These are phyloP conservation scores for Lepidochitona cinerea DNA, from an alignment of 2,888 invertebrate genomes.

Conservation along the genomic window DNA sequence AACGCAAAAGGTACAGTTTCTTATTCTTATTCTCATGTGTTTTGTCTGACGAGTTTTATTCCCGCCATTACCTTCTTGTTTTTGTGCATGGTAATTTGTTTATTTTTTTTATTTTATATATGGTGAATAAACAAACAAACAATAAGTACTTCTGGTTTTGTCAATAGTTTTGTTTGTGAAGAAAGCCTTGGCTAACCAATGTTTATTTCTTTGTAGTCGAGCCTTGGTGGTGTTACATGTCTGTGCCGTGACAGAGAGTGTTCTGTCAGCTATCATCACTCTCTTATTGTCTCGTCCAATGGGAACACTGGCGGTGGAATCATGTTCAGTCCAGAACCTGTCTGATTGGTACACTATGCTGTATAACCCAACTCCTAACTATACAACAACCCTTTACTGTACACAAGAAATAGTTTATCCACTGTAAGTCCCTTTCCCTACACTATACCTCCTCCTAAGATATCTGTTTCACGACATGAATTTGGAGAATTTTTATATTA, in stretches of 20 bases:
- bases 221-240: slow-evolving; percentile 83
- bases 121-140: too few species aligned
- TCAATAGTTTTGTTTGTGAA: too few species aligned
- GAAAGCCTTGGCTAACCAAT: too few species aligned
- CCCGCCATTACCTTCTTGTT: too few species aligned
- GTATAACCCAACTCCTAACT: slow-evolving; percentile 94
- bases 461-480: too few species aligned
- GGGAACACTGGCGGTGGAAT: slow-evolving; percentile 82
- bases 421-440: slow-evolving; percentile 79
- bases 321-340: slow-evolving; percentile 84
- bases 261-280: slow-evolving; percentile 82
- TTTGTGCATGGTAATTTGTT: neutral
- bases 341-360: slow-evolving; percentile 98
- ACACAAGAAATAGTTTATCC: slow-evolving; percentile 99
- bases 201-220: too few species aligned
- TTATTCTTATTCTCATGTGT: too few species aligned
- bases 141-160: too few species aligned
- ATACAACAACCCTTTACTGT: slow-evolving; percentile 89
- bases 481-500: too few species aligned
- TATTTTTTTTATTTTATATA: neutral
- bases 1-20: slow-evolving; percentile 77
- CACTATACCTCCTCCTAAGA: too few species aligned
- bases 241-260: slow-evolving; percentile 87
- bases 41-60: too few species aligned
- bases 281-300: slow-evolving; percentile 86